Evolutionary conservation across 2,888 invertebrate genomes (phyloP).

Genomic region (Ceratothoa steindachneri): DNA sequence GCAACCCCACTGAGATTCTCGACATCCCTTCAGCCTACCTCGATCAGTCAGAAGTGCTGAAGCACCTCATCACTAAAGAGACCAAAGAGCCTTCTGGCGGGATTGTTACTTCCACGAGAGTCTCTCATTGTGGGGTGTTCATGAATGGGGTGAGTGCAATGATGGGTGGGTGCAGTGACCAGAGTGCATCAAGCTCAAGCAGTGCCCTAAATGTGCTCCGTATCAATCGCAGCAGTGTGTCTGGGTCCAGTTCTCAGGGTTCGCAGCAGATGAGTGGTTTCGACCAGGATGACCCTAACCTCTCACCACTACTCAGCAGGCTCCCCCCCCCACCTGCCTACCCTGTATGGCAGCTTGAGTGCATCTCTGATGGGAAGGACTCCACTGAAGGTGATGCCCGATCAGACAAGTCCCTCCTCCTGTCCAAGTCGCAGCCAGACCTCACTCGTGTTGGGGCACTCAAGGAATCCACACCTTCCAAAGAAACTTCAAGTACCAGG

Average conservation of each 20-base stretch:
- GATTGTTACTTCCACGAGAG: too few relatives aligned
- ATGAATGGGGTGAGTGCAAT: neutral
- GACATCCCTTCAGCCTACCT: slow-evolving; percentile 41
- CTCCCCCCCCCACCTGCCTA: slow-evolving; percentile 32
- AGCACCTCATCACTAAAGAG: slow-evolving; percentile 30
- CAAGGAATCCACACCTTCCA: slow-evolving; percentile 34
- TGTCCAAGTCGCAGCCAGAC: slow-evolving; percentile 47
- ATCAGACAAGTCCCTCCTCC: slow-evolving; percentile 20
- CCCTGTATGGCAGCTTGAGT: slow-evolving; percentile 25
- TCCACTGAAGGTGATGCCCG: neutral
- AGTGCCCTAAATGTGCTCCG: slow-evolving; percentile 31
- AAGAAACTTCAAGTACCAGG: slow-evolving; percentile 35
- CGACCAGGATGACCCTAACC: slow-evolving; percentile 5
- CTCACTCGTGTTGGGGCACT: slow-evolving; percentile 30
- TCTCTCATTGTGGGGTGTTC: too few relatives aligned
- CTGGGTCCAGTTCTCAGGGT: slow-evolving; percentile 2
- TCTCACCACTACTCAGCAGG: neutral
- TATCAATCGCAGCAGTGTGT: neutral
- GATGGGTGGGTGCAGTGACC: slow-evolving; percentile 28
- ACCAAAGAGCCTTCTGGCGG: neutral
- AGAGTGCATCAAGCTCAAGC: slow-evolving; percentile 38
- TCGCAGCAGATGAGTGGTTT: neutral
- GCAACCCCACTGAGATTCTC: neutral
- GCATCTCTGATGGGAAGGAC: neutral
- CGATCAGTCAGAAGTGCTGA: slow-evolving; percentile 46